Conservation (phyloP, 2,113 vertebrate genomes). For the Tetraodon nigroviridis region DNA sequence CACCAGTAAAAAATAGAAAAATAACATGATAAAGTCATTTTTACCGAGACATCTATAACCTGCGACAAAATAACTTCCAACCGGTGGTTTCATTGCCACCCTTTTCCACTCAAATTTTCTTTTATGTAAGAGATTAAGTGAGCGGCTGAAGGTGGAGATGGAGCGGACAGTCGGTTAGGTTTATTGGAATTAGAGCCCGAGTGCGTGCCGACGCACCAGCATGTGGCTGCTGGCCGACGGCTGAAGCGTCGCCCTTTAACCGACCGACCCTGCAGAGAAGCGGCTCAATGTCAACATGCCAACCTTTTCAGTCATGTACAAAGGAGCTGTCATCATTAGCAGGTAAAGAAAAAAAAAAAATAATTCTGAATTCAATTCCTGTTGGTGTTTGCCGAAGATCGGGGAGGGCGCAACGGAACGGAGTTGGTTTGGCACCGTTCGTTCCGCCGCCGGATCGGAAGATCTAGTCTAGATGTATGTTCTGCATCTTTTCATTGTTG, state of each 20-base stretch:
- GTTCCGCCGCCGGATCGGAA: too few relatives aligned
- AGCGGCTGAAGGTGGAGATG: constrained; percentile 43
- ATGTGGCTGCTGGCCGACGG: constrained; percentile 42
- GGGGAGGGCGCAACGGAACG: not conserved
- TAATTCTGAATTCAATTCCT: not conserved
- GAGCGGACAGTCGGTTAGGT: constrained; percentile 7
- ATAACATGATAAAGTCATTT: too few relatives aligned
- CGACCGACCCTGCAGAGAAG: constrained; percentile 6
- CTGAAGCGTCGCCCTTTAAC: constrained; percentile 13
- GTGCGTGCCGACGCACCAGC: constrained; percentile 14
- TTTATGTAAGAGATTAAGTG: constrained; percentile 63
- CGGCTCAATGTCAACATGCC: constrained; percentile 72
- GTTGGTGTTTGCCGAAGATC: not conserved
- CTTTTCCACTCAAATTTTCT: not conserved
- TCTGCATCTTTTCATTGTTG: not conserved
- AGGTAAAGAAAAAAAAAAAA: constrained; percentile 62
- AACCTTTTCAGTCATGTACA: constrained; percentile 80
- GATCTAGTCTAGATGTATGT: too few relatives aligned
- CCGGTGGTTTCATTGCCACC: not conserved
- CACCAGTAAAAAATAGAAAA: too few relatives aligned
- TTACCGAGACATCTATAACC: too few relatives aligned
- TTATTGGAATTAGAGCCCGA: constrained; percentile 29
- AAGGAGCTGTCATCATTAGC: constrained; percentile 81
- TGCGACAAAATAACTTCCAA: too few relatives aligned
- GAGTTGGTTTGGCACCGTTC: not conserved